Evolutionary conservation across 1,140 invertebrate genomes (phyloP).

Genomic region (Apocrypta bakeri): DNA sequence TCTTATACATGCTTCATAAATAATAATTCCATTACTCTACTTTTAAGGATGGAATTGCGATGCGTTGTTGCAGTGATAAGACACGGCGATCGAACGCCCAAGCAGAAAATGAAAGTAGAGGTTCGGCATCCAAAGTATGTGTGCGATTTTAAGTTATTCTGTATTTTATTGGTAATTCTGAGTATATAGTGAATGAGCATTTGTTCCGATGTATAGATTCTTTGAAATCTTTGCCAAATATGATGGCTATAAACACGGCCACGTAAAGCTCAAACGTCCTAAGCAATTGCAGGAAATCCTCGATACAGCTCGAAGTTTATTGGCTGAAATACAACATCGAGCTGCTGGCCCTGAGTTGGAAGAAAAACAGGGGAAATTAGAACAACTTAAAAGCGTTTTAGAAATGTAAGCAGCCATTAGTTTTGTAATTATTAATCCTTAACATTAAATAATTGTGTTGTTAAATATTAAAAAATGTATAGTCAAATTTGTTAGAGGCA

Average conservation of each 20-base stretch:
- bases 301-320: conserved; percentile 92
- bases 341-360: conserved; percentile 94
- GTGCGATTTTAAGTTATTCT: conserved; percentile 55
- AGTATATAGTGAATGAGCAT: conserved; percentile 34
- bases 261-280: conserved; percentile 98
- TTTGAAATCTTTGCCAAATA: conserved; percentile 99
- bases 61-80: conserved; percentile 99
- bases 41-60: conserved; percentile 92
- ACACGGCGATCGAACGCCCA: conserved; percentile 98
- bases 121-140: conserved; percentile 97
- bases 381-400: conserved; percentile 97
- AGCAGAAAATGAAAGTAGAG: conserved; percentile 99
- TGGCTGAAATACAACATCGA: conserved; percentile 90
- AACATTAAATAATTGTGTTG: too few species aligned
- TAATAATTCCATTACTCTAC: conserved; percentile 18
- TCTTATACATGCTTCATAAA: neutral
- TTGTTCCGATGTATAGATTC: conserved; percentile 83
- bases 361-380: conserved; percentile 96
- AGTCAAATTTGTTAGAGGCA: too few species aligned
- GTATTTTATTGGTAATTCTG: neutral
- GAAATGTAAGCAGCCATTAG: conserved; percentile 89
- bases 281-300: conserved; percentile 98
- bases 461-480: too few species aligned
- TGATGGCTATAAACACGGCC: conserved; percentile 94
- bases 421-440: too few species aligned